Conservation (phyloP, 1,140 invertebrate species). For the Dendroctonus valens region DNA sequence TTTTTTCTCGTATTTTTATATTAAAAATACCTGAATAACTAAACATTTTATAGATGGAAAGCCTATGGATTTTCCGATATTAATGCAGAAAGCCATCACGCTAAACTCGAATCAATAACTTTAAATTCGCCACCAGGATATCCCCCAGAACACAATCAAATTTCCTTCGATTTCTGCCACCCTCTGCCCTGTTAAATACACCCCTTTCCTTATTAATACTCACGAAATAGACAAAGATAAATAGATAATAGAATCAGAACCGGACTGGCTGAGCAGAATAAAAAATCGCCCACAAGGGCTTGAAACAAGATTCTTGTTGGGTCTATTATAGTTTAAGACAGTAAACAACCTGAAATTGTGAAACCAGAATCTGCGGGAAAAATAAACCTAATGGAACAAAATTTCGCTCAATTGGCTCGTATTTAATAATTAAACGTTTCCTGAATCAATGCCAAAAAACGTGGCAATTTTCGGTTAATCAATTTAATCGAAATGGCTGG, state of each 20-base stretch:
- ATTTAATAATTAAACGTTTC: no score
- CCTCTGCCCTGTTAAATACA: conserved; percentile 4
- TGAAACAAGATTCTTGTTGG: no score
- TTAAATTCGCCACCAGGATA: conserved; percentile 25
- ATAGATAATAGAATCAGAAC: conserved; percentile 3
- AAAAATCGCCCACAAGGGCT: no score
- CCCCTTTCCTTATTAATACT: conserved; percentile 11
- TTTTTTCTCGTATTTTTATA: no score
- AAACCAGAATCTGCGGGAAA: no score
- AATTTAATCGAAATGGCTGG: neutral
- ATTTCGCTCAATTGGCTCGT: no score
- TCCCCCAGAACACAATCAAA: conserved; percentile 25
- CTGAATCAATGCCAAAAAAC: conserved; percentile 2
- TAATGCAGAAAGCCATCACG: conserved; percentile 13
- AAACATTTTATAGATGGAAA: neutral
- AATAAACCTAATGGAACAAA: no score
- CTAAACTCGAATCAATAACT: conserved; percentile 29
- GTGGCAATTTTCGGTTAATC: neutral
- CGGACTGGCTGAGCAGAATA: neutral
- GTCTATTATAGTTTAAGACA: no score
- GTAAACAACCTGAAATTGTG: no score
- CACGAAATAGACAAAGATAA: conserved; percentile 14
- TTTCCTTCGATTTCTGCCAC: conserved; percentile 26
- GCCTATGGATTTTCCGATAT: conserved; percentile 12
- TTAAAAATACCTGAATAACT: neutral